Base-by-base conservation (phyloP, 2,888 invertebrate species). In the Chrysolina oricalcia region DNA sequence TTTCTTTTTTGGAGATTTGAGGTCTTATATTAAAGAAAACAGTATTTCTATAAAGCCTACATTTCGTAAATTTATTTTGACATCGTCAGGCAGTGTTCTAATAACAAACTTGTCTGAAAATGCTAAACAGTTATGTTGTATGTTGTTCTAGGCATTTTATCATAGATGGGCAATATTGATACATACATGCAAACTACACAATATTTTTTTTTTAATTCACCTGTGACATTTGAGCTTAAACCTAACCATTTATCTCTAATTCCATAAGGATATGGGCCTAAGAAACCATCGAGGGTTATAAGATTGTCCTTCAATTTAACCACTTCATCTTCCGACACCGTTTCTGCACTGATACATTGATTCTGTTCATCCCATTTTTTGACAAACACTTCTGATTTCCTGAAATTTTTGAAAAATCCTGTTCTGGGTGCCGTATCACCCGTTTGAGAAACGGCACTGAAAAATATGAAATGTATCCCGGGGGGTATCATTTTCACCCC, bases 401-500 rank as follows among this genome's bases (percentile, higher is more conserved):
- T 91, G 86, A 99, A 98, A 85, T 92, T 92, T 86, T 98, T 94
- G 82, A 93, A 93, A 83, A 93, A 93, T 6, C 93, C 93, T 59
- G 90, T 92, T 88, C 96, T 90, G 15, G 95, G 94, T 2, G 94
- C 93, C 8, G 91, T 89, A 83, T 94, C 93, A 13, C 84, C 83
- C 68, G 91, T 91, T 80, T 89, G 89, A 83, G 92, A 92, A 15
- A 91, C 90, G 79, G 91, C 93, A 90, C 95, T 95, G 87, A 95
- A 98, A 90, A 97, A 97, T 17, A 99, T 91, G 86, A 95, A 98
- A 89, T 99, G 99, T 70, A 98, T 89, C 8, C 99, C 99, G 1
- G 98, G 97, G 0, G 99, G 99, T 83, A 99, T 98, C 98, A 99
- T 98, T 91, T 99, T 99, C 40, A 99, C 93, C 0, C 99, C 99